A percentile compares a stretch with the other conserved stretches of the same genome.
Conservation (phyloP, 2,797 vertebrate species). For the Enteromius radiatus region DNA sequence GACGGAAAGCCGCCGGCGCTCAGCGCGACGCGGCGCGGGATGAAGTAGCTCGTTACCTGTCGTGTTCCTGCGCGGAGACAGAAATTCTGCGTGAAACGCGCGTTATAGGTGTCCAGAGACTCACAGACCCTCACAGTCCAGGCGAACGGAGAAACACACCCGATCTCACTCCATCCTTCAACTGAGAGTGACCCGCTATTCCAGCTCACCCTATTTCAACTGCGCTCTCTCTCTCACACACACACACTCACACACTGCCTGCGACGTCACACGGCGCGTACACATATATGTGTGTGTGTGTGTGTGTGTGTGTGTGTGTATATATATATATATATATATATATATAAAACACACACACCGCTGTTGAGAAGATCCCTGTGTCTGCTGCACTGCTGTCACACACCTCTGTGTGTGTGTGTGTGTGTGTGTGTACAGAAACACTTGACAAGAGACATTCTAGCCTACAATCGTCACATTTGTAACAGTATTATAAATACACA, state of each 20-base stretch:
- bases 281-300: constrained; percentile 46
- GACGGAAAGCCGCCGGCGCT: neutral
- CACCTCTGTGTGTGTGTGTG: neutral
- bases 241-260: constrained; percentile 76
- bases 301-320: constrained; percentile 26
- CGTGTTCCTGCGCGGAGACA: constrained; percentile 64
- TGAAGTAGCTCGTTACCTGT: constrained; percentile 69
- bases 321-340: constrained; percentile 33
- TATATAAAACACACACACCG: neutral
- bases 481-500: neutral
- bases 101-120: constrained; percentile 11
- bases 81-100: constrained; percentile 52
- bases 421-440: neutral
- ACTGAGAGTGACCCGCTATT: constrained; percentile 68
- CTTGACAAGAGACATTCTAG: neutral
- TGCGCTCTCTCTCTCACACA: constrained; percentile 61
- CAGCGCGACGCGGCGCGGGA: neutral
- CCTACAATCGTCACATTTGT: neutral
- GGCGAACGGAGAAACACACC: constrained; percentile 14
- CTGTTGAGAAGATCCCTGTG: neutral
- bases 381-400: neutral
- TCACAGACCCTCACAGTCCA: constrained; percentile 16
- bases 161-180: constrained; percentile 68
- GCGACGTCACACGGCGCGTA: constrained; percentile 87
- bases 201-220: constrained; percentile 89